These are phyloP conservation scores for Tarsius wallacei DNA, from an alignment of 2,797 vertebrate species.

Conservation along the genomic window DNA sequence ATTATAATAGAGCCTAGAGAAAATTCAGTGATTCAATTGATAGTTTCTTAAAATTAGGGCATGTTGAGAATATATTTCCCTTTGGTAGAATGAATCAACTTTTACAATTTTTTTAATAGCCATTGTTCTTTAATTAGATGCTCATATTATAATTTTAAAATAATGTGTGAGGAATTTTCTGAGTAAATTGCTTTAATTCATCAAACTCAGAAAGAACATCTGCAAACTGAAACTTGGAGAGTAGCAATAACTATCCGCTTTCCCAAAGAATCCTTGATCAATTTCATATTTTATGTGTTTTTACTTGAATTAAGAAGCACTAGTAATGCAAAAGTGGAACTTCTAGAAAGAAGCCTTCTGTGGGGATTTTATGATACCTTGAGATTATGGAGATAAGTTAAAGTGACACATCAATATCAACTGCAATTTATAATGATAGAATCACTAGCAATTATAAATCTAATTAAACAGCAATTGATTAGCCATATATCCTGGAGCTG, in stretches of 20 bases:
- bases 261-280: neutral
- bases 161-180: neutral
- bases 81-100: neutral
- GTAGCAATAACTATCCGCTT: neutral
- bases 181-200: neutral
- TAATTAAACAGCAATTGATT: conserved; percentile 85
- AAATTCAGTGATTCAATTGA: conserved; percentile 37
- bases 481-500: conserved; percentile 65
- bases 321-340: neutral
- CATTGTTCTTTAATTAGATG: neutral
- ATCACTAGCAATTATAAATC: conserved; percentile 84
- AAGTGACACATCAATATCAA: conserved; percentile 81
- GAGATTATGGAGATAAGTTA: conserved; percentile 75
- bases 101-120: neutral
- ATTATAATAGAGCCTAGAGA: conserved; percentile 50
- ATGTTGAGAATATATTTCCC: neutral
- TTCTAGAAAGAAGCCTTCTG: neutral
- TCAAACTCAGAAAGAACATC: neutral
- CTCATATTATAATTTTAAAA: conserved; percentile 3
- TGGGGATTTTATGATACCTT: conserved; percentile 57
- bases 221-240: neutral
- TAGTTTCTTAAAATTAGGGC: neutral
- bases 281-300: neutral
- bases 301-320: conserved; percentile 72
- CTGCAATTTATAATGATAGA: conserved; percentile 83